These are phyloP conservation scores for Eupithecia exiguata DNA, from an alignment of 2,888 invertebrate genomes.

Conservation along the genomic window DNA sequence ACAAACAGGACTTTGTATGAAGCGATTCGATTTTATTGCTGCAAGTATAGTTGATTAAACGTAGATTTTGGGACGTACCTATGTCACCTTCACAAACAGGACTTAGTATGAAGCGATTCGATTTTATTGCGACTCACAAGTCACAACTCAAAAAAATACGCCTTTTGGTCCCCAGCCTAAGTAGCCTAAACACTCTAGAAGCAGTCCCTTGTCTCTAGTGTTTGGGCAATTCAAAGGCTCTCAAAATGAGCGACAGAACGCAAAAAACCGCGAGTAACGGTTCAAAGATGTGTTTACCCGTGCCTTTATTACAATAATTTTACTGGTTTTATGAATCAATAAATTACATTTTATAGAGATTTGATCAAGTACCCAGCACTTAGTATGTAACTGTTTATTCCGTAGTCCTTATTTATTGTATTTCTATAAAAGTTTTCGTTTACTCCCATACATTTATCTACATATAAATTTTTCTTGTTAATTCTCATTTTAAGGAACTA, in stretches of 20 bases:
- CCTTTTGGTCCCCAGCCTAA: neutral
- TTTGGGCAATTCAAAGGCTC: neutral
- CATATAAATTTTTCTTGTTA: no score
- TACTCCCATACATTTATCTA: no score
- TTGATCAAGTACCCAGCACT: neutral
- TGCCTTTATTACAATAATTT: neutral
- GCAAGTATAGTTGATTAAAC: no score
- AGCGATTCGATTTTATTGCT: no score
- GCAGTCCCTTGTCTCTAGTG: neutral
- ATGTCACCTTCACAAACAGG: neutral
- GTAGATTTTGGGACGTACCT: no score
- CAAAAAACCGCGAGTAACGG: conserved; percentile 1
- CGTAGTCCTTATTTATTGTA: no score
- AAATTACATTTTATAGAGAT: neutral
- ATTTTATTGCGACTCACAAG: neutral
- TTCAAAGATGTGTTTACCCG: neutral
- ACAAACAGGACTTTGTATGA: neutral
- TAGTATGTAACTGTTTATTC: neutral
- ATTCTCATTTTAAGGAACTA: no score
- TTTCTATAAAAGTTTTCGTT: no score
- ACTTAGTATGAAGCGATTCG: neutral
- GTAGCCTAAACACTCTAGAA: neutral
- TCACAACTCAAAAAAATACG: neutral
- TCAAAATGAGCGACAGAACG: neutral
- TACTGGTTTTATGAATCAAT: conserved; percentile 5